Base-by-base conservation (phyloP, 2,797 vertebrate species). In the Synaphobranchus kaupii region DNA sequence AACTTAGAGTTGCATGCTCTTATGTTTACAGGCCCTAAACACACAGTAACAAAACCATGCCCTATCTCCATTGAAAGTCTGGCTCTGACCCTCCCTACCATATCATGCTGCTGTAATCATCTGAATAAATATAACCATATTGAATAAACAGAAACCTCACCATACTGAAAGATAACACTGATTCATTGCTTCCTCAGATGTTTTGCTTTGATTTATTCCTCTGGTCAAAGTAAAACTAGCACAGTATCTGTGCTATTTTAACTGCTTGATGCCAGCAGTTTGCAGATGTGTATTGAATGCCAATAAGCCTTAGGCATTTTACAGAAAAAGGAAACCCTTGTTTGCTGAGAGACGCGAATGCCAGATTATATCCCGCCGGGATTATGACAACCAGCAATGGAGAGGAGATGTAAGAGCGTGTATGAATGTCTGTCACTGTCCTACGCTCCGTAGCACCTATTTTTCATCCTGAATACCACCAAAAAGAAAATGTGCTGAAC, bases 131-230 rank as follows among this genome's bases (percentile, higher is more conserved):
- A 71, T n/a, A 73, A 13, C 68, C 68, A 34, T 39, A 73, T 73
- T 31, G 31, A 73, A 73, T 73, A 39, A 39, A 39, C 31, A 13
- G n/a, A 73, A 73, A 73, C 68, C 68, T 39, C 68, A 34, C 31
- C 13, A 4, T 73, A 34, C 31, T 73, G 68, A 13, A 13, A 17
- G 68, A 34, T 17, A 73, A 73, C 68, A 39, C 68, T 34, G 31
- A 73, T 73, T 73, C 68, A 73, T 73, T 73, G 68, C 68, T 73
- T 73, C 68, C 68, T 73, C 28, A 34, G 68, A 73, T 73, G 68
- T 5, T 34, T 73, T 4, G 68, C 68, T 73, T 34, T 73, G 68
- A 73, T 73, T 39, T 73, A 39, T 73, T 39, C 68, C 28, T 73
- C 31, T 34, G 28, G 68, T 73, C 68, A 73, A 73, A 73, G 15